Evolutionary conservation across 1,140 invertebrate species (phyloP), one percentile per base, ranked within the genome.

Genomic region (Drosophila lacteicornis): DNA sequence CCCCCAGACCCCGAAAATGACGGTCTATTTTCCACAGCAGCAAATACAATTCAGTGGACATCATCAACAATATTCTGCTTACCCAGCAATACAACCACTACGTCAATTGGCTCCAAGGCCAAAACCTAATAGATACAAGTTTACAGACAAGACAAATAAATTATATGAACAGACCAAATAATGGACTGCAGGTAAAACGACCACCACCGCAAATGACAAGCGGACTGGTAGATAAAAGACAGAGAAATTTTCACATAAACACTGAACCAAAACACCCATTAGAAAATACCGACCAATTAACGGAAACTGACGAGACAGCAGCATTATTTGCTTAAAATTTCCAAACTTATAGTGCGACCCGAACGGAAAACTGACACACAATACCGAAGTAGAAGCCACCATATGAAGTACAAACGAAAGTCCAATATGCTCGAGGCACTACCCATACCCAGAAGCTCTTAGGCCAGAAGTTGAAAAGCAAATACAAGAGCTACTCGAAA

Each of bases 81-180:
- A 49, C 47, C 2, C 25, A 50, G 15, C 22, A 50, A 15, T 50
- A 50, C 25, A 50, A 50, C 47, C 47, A 27, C 43, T 17, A 46
- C 17, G 43, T 22, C 8, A 9, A 46, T 46, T 46, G 43, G 43
- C 43, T 45, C n/a, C n/a, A 19, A 45, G 17, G 15, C 42, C 42
- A 15, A 15, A 43, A 5, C 42, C 15, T 43, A 43, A 43, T 43
- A 15, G 4, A 43, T 43, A 25, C 0, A 47, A 4, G 12, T 47
- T 45, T 19, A 47, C 46, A 47, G 19, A 47, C 12, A 19, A 47
- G 13, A 43, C 15, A 43, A 42, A 15, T 12, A 13, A 42, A 42
- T 2, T 42, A 33, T 33, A 36, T 36, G 33, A 11, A 36, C 33
- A 11, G 33, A 36, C 9, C 33, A 36, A 36, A 8, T 8, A n/a